Conservation (phyloP, 2,797 vertebrate genomes). For the Melanotaenia boesemani region DNA sequence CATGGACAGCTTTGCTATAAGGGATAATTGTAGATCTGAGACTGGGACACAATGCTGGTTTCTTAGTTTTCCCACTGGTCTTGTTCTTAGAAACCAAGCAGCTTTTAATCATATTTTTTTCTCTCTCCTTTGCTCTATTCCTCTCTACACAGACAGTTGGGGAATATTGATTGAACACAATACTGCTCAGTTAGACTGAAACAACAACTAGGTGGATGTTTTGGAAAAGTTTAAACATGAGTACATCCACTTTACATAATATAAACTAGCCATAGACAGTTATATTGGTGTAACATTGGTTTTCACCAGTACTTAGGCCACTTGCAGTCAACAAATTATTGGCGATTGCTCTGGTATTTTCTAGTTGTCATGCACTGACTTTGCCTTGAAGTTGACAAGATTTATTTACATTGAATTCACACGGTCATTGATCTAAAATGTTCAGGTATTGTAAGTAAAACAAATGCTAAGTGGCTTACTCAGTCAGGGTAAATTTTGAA, state of each 20-base stretch:
- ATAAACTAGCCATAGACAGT: too few relatives aligned
- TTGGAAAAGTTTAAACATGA: constrained; percentile 1
- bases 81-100: constrained; percentile 36
- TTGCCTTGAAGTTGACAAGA: too few relatives aligned
- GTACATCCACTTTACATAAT: neutral
- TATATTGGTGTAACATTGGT: too few relatives aligned
- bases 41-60: constrained; percentile 22
- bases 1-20: constrained; percentile 54
- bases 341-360: too few relatives aligned
- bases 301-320: too few relatives aligned
- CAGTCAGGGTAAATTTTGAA: too few relatives aligned
- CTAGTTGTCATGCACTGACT: too few relatives aligned
- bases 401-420: too few relatives aligned
- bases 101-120: constrained; percentile 15
- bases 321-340: too few relatives aligned
- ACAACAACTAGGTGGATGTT: neutral
- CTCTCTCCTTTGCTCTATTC: constrained; percentile 21
- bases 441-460: too few relatives aligned
- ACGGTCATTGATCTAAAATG: too few relatives aligned
- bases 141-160: constrained; percentile 16
- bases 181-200: neutral
- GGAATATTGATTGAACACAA: constrained; percentile 9
- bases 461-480: too few relatives aligned
- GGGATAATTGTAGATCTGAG: constrained; percentile 65
- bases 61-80: constrained; percentile 22